A percentile compares a stretch with the other conserved stretches of the same genome.
phyloP scores from a whole-genome alignment of 2,797 vertebrate genomes.

The Scarus forsteni region DNA sequence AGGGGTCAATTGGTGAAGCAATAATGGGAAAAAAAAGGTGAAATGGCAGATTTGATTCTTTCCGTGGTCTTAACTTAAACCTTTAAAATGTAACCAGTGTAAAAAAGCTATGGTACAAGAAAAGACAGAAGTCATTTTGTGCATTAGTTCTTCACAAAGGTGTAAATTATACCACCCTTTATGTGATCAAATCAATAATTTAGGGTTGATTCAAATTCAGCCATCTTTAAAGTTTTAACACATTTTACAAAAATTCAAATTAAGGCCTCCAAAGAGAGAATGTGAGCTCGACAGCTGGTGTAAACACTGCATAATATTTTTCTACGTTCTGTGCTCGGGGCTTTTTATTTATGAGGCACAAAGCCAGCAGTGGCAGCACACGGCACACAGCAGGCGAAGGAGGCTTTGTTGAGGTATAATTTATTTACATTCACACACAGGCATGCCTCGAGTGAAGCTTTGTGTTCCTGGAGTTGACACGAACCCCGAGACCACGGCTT shows the following conservation, averaged over 20 bases:
- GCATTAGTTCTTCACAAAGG: conserved; percentile 11
- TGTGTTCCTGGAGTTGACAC: conserved; percentile 38
- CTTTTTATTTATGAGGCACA: conserved; percentile 62
- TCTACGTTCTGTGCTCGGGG: conserved; percentile 17
- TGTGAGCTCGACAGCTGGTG: conserved; percentile 24
- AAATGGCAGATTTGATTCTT: background rate
- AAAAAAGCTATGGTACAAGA: conserved; percentile 6
- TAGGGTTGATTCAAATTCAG: background rate
- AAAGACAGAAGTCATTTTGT: conserved; percentile 3
- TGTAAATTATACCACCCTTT: conserved; percentile 1
- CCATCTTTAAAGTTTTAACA: background rate
- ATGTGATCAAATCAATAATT: conserved; percentile 3
- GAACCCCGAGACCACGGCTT: conserved; percentile 45
- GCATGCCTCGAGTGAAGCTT: conserved; percentile 53
- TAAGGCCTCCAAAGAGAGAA: conserved; percentile 47
- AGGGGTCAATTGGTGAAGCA: conserved; percentile 11
- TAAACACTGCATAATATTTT: conserved; percentile 28
- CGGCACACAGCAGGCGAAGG: conserved; percentile 17
- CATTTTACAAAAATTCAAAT: conserved; percentile 8
- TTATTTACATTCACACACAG: conserved; percentile 48
- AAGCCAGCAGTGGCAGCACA: conserved; percentile 44
- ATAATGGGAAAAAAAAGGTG: background rate
- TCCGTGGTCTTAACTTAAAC: conserved; percentile 11
- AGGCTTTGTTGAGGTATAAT: conserved; percentile 31
- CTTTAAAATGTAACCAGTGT: conserved; percentile 7